These are phyloP conservation scores for Phaedon cochleariae DNA, from an alignment of 2,888 invertebrate species.

Conservation along the genomic window DNA sequence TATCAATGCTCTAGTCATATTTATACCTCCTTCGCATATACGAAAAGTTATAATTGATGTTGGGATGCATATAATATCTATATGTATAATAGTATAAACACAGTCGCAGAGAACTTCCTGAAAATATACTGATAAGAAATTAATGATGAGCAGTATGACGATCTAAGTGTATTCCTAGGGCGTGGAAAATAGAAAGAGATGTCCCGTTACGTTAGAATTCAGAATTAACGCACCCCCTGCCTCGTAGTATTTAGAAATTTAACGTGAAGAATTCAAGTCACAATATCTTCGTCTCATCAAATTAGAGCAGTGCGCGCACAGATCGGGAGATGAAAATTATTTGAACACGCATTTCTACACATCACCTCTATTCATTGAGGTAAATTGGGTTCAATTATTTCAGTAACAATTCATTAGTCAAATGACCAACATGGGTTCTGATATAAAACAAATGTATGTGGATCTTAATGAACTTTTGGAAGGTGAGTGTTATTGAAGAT, in stretches of 20 bases:
- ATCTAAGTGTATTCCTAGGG: too few species aligned
- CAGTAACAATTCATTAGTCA: background rate
- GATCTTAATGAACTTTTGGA: conserved; percentile 31
- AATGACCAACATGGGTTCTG: conserved; percentile 26
- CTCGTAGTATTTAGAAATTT: background rate
- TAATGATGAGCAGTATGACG: too few species aligned
- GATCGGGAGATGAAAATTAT: background rate
- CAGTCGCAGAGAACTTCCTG: too few species aligned
- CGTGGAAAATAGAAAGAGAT: too few species aligned
- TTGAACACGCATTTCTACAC: background rate
- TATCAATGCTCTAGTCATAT: too few species aligned
- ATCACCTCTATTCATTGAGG: background rate
- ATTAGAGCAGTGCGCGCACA: background rate
- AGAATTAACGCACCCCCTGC: background rate
- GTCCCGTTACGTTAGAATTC: too few species aligned
- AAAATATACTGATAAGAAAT: too few species aligned
- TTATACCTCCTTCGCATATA: too few species aligned
- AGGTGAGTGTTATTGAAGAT: conserved; percentile 26
- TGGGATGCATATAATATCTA: too few species aligned
- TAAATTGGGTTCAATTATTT: background rate
- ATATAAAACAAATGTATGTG: conserved; percentile 31
- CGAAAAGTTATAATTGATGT: too few species aligned
- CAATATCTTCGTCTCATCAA: background rate
- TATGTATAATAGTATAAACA: too few species aligned
- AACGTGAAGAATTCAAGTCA: background rate